Evolutionary conservation across 2,888 invertebrate genomes (phyloP).

Genomic region (Dicranocentrus wangi): DNA sequence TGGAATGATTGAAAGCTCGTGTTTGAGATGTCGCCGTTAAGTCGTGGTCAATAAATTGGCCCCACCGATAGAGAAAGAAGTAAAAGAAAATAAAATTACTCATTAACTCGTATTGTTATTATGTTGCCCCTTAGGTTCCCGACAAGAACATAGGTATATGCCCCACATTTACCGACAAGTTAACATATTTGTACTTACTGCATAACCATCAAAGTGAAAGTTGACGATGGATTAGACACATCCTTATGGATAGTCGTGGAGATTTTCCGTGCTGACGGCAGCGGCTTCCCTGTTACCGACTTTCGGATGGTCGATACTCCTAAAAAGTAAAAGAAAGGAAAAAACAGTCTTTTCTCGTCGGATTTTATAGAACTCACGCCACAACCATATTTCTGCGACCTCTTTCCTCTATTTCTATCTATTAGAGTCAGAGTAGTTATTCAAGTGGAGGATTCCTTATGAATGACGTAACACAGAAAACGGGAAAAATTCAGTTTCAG

Average conservation of each 20-base stretch:
- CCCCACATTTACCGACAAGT: neutral
- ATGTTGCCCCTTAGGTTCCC: no score
- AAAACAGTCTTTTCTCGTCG: constrained; percentile 14
- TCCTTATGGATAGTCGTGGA: constrained; percentile 71
- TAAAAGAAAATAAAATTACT: neutral
- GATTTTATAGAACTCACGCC: no score
- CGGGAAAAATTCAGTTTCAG: no score
- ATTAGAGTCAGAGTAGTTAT: no score
- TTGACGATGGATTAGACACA: constrained; percentile 75
- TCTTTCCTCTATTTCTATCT: no score
- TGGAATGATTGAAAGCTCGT: constrained; percentile 71
- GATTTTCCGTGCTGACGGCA: constrained; percentile 71
- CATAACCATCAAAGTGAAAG: constrained; percentile 86
- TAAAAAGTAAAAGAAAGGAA: constrained; percentile 34
- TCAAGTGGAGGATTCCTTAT: no score
- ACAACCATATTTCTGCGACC: neutral
- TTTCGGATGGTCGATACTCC: constrained; percentile 70
- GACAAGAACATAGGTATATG: no score
- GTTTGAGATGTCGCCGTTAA: constrained; percentile 78
- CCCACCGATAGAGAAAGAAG: constrained; percentile 77
- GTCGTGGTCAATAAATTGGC: constrained; percentile 92
- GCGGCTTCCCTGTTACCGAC: constrained; percentile 67
- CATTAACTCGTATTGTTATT: no score
- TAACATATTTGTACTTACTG: constrained; percentile 78
- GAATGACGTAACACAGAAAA: no score